Evolutionary conservation across 1,140 invertebrate species (phyloP), one percentile per base, ranked within the genome.

Genomic region (Leptinotarsa lineolata): DNA sequence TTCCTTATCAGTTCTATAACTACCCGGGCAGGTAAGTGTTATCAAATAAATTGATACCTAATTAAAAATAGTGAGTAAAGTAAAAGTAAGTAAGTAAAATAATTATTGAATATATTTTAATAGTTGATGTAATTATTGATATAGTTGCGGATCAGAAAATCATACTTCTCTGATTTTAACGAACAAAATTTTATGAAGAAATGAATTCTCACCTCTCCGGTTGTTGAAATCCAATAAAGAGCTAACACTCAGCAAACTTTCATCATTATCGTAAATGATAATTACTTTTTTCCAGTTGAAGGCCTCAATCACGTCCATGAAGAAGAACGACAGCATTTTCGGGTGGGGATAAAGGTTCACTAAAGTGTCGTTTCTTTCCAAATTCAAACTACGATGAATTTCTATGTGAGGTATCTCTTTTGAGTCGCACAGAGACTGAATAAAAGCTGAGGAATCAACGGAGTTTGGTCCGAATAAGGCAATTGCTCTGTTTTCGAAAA

Each of bases 371-470:
- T 92, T 88, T 80, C 90, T 80, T 77, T 85, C 79, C 82, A 88
- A 81, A 83, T 84, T 80, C 46, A 89, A 84, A 85, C 92, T 91
- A 87, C 89, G 92, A 71, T 92, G 89, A 1, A 89, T 90, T 78
- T 93, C 89, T 68, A 97, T 88, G 80, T 96, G 94, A 0, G 96
- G 95, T 60, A 98, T 90, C 86, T 97, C 94, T 80, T 95, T 89
- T 22, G 89, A 89, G 83, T 97, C 95, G 78, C 94, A 95, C 46
- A 97, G 91, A 12, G 93, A 94, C 84, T 96, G 92, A 16, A 97
- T 91, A 81, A 95, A 92, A 45, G 87, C 85, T 1, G 93, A 88
- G 0, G 91, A 88, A 21, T 85, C 77, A 74, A 85, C 86, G 18
- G 90, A 89, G 58, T 90, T 89, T 3, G 95, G 95, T 16, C 95